Evolutionary conservation across 1,140 invertebrate genomes (phyloP).

Genomic region (Chironomus tepperi): DNA sequence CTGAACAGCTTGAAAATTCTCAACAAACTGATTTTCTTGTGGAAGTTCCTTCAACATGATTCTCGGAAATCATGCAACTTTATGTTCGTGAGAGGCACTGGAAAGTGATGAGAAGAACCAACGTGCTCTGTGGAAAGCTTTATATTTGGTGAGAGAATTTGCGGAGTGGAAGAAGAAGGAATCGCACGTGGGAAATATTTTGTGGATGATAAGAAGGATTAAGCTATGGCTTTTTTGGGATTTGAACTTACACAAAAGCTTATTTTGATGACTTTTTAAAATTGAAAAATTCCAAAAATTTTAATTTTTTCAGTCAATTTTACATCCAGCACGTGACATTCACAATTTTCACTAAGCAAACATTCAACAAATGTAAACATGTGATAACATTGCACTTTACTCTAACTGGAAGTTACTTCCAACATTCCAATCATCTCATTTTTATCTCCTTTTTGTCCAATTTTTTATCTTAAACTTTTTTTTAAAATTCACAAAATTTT

Average conservation of each 20-base stretch:
- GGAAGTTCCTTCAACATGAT: background rate
- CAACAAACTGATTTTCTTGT: slow-evolving; percentile 6
- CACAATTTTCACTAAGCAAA: background rate
- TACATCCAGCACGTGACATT: too few species aligned
- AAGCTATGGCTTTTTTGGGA: too few species aligned
- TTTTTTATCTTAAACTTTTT: background rate
- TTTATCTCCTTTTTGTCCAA: background rate
- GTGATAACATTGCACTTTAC: background rate
- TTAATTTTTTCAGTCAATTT: too few species aligned
- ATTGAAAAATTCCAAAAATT: too few species aligned
- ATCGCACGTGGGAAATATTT: background rate
- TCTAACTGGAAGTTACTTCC: background rate
- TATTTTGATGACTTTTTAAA: too few species aligned
- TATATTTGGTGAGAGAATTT: background rate
- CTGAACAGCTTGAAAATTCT: background rate
- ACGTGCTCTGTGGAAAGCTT: background rate
- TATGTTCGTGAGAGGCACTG: background rate
- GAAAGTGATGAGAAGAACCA: background rate
- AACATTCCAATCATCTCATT: background rate
- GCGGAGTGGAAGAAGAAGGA: too few species aligned
- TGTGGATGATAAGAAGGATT: too few species aligned
- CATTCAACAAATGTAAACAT: slow-evolving; percentile 8
- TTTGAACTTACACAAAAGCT: too few species aligned
- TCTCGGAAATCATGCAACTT: background rate
- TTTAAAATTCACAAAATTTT: background rate